Base-by-base conservation (phyloP, 2,888 invertebrate genomes). In the Hypolimnas misippus region DNA sequence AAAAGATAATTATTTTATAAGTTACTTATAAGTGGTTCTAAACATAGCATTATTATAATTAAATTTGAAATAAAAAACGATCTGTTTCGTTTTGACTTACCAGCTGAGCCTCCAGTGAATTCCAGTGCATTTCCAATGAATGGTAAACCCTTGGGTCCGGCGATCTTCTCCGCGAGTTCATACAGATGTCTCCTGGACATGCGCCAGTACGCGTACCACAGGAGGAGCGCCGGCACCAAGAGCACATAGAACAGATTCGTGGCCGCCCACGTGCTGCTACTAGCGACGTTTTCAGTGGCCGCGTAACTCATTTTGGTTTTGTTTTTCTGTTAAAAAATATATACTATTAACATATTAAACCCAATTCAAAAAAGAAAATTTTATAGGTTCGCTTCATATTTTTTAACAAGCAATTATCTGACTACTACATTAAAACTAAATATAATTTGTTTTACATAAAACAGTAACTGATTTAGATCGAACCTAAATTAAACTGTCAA, bases 171-270 rank as follows among this genome's bases (percentile, higher is more conserved):
- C 0, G 95, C 96, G 57, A 96, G 86, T 76, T 96, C 95, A 66
- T 95, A 90, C 78, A 97, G 74, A 76, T 94, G 95, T 40, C 94
- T 92, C n/a, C 96, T 93, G 8, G 96, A 96, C 73, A 96, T 87
- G 52, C 94, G 93, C 95, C 95, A 97, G 86, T 97, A 97, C 29
- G 94, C 89, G 78, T 94, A 95, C 93, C 94, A 96, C 53, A 97
- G 91, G 2, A 94, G 83, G 35, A 96, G 25, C 0, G 95, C 95
- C 42, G 95, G 96, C 17, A 96, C 82, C 51, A 97, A 86, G n/a
- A 97, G 93, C 66, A 94, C 93, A 73, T 96, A 94, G 80, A 96
- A 96, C 65, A 96, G 86, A 71, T 92, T 94, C 60, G 94, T 94
- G 21, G 96, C 93, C 44, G 94, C 93, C 79, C 94, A 89, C 31